Evolutionary conservation across 2,888 invertebrate species (phyloP).

Genomic region (Chrysodeixis includens): DNA sequence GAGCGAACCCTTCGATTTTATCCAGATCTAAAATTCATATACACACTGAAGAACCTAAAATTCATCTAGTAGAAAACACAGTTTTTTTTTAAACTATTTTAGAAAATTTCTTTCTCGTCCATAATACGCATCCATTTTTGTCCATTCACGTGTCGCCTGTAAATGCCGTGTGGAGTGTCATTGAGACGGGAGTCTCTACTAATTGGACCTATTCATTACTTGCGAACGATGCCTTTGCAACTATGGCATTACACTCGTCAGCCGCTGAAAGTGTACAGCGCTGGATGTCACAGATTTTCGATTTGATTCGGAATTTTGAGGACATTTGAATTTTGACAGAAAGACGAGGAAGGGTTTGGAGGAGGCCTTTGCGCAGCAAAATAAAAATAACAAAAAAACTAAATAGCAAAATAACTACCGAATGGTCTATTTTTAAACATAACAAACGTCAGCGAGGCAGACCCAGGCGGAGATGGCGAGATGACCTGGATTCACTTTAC

Average conservation of each 20-base stretch:
- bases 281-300: conserved; percentile 25
- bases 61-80: conserved; percentile 32
- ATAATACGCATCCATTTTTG: conserved; percentile 55
- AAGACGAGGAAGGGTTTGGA: too few species aligned
- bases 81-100: conserved; percentile 16
- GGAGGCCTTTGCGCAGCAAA: too few species aligned
- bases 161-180: conserved; percentile 52
- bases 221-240: conserved; percentile 50
- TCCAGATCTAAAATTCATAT: too few species aligned
- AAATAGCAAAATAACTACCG: too few species aligned
- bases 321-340: too few species aligned
- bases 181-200: conserved; percentile 61
- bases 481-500: too few species aligned
- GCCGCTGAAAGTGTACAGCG: conserved; percentile 40
- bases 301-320: background rate
- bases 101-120: conserved; percentile 22
- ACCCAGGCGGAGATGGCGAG: too few species aligned
- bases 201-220: conserved; percentile 69
- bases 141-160: conserved; percentile 50
- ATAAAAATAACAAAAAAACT: too few species aligned
- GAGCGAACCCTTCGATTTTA: too few species aligned
- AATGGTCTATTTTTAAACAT: too few species aligned
- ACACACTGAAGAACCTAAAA: background rate
- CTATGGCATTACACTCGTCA: conserved; percentile 36
- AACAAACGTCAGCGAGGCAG: too few species aligned